A percentile compares a stretch with the other conserved stretches of the same genome.
These are phyloP conservation scores for Antigone vipio DNA, from an alignment of 2,113 vertebrate species.

Conservation along the genomic window DNA sequence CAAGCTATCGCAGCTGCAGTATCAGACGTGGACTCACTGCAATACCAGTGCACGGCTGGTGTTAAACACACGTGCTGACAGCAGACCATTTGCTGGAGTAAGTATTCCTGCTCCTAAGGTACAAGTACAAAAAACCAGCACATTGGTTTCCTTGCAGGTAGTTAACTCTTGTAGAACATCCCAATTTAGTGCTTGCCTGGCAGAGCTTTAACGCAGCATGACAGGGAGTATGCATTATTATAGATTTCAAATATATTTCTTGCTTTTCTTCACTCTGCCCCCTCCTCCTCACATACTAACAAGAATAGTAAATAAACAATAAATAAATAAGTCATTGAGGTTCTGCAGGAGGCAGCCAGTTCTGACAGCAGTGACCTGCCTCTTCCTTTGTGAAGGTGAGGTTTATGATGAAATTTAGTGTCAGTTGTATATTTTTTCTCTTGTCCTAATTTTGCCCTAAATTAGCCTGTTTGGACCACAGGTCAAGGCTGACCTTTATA, in stretches of 20 bases:
- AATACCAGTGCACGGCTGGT: accelerated
- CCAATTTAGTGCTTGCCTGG: background rate
- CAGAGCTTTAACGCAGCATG: background rate
- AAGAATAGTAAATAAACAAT: background rate
- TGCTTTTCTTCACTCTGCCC: background rate
- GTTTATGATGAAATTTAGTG: background rate
- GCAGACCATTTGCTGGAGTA: background rate
- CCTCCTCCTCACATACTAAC: background rate
- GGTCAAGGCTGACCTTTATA: background rate
- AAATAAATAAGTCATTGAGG: background rate
- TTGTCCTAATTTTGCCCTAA: background rate
- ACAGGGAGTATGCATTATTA: accelerated
- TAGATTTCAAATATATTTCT: background rate
- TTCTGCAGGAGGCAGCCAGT: background rate
- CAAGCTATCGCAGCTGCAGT: no score
- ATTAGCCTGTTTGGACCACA: background rate
- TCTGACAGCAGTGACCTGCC: background rate
- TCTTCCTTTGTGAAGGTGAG: background rate
- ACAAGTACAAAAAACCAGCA: background rate
- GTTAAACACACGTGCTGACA: background rate
- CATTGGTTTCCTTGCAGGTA: background rate
- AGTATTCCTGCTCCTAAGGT: background rate
- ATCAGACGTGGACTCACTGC: background rate
- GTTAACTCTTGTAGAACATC: background rate
- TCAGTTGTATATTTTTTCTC: background rate